phyloP scores from a whole-genome alignment of 2,888 invertebrate species.

The Synergus itoensis region DNA sequence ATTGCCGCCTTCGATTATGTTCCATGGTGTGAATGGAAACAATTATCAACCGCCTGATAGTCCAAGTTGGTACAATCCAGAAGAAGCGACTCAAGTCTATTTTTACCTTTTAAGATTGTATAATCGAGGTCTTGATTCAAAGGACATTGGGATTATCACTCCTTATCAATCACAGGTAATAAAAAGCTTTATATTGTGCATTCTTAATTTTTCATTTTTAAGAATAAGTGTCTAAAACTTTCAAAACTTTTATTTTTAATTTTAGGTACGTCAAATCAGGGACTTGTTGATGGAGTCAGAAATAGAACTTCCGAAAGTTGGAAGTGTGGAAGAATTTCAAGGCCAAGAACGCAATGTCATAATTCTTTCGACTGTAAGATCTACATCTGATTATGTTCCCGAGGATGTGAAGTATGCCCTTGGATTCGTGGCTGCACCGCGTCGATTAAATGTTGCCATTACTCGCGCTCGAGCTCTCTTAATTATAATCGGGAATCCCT shows the following conservation, averaged over 20 bases:
- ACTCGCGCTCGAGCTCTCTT: slow-evolving; percentile 90
- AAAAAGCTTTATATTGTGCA: neutral
- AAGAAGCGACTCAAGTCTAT: slow-evolving; percentile 86
- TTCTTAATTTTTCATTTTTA: neutral
- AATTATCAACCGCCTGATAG: slow-evolving; percentile 87
- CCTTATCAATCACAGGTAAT: slow-evolving; percentile 95
- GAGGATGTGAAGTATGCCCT: slow-evolving; percentile 80
- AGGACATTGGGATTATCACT: slow-evolving; percentile 93
- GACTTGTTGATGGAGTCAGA: slow-evolving; percentile 79
- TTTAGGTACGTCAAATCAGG: slow-evolving; percentile 83
- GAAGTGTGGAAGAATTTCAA: slow-evolving; percentile 92
- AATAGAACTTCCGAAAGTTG: slow-evolving; percentile 83
- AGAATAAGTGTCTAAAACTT: neutral
- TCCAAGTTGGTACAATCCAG: slow-evolving; percentile 94
- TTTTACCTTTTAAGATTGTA: slow-evolving; percentile 84
- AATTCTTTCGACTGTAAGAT: slow-evolving; percentile 86
- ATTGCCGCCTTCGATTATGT: slow-evolving; percentile 82
- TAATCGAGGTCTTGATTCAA: slow-evolving; percentile 81
- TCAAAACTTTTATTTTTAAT: slow-evolving; percentile 59
- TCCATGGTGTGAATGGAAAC: slow-evolving; percentile 85
- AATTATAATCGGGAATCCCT: slow-evolving; percentile 91
- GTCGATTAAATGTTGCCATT: slow-evolving; percentile 93
- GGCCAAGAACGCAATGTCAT: slow-evolving; percentile 88
- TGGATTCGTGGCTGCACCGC: slow-evolving; percentile 87
- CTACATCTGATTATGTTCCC: slow-evolving; percentile 75